These are phyloP conservation scores for Diglossa cyanea DNA, from an alignment of 2,797 vertebrate species.

Conservation along the genomic window DNA sequence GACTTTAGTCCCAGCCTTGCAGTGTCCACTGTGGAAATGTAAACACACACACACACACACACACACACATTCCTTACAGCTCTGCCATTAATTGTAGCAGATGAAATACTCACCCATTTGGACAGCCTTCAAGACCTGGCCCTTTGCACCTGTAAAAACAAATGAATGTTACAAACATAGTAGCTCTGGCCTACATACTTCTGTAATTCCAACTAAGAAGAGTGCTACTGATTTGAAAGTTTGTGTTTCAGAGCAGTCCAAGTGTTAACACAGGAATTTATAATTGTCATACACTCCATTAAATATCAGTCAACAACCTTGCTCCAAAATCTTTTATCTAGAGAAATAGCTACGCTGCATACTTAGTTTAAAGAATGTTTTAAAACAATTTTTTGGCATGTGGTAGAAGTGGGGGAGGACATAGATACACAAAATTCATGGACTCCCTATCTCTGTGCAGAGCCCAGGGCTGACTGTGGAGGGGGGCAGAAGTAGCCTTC, in stretches of 20 bases:
- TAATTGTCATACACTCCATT: background rate
- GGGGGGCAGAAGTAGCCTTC: background rate
- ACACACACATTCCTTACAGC: background rate
- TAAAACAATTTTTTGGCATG: background rate
- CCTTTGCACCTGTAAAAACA: constrained; percentile 84
- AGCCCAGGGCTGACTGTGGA: background rate
- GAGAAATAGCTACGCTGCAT: background rate
- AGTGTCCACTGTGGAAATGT: background rate
- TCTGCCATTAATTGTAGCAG: background rate
- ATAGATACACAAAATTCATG: background rate
- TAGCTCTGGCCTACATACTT: background rate
- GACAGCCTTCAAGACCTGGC: constrained; percentile 82
- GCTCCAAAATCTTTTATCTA: background rate
- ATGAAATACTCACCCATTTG: constrained; percentile 73
- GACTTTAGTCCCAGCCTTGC: background rate
- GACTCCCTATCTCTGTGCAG: background rate
- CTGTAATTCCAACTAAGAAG: background rate
- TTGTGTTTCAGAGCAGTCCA: background rate
- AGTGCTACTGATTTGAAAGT: background rate
- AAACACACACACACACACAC: background rate
- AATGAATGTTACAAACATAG: background rate
- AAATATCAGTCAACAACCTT: background rate
- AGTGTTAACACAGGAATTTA: background rate
- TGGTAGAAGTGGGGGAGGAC: background rate
- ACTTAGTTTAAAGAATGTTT: background rate